Base-by-base conservation (phyloP, 2,888 invertebrate species). In the Caenorhabditis virilis region DNA sequence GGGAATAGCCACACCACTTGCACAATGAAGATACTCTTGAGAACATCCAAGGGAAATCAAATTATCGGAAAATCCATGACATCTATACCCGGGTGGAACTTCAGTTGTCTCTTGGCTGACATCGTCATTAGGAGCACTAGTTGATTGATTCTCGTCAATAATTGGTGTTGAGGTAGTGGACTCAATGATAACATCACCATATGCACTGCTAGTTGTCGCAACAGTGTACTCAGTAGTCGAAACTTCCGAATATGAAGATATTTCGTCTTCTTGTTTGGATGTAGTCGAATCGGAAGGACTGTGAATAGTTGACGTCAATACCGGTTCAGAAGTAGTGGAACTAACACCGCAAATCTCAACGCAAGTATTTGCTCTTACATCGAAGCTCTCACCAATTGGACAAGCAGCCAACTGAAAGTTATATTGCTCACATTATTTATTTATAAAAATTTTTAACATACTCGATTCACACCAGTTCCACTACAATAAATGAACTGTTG, bases 401-500 rank as follows among this genome's bases (percentile, higher is more conserved):
- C 72, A 72, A 18, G 69, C 72, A 11, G 72, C 72, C 7, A 38
- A 27, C 65, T 65, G 27, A 42, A 52, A 30, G 7, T 13, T 9
- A 30, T 30, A 9, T 30, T 30, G n/a, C n/a, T 30, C 13, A 30
- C 6, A 9, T 6, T 9, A 30, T 13, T 30, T 6, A 30, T 9
- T 13, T 9, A 6, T 30, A 9, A 30, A 30, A 30, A 9, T 9
- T 7, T 5, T 18, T 27, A 45, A 51, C 51, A 47, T 45, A 74
- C 65, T 39, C 69, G 26, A 45, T 67, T 65, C 35, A 55, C 23
- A 9, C 61, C 57, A 9, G 50, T 56, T 15, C 60, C 61, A 33
- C 56, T 56, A 41, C 74, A 74, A 42, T 67, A 67, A 38, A 72
- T 54, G 50, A 74, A 74, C 45, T 74, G 61, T 43, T 59, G 56